Conservation (phyloP, 2,888 invertebrate species). For the Tipula helvola region DNA sequence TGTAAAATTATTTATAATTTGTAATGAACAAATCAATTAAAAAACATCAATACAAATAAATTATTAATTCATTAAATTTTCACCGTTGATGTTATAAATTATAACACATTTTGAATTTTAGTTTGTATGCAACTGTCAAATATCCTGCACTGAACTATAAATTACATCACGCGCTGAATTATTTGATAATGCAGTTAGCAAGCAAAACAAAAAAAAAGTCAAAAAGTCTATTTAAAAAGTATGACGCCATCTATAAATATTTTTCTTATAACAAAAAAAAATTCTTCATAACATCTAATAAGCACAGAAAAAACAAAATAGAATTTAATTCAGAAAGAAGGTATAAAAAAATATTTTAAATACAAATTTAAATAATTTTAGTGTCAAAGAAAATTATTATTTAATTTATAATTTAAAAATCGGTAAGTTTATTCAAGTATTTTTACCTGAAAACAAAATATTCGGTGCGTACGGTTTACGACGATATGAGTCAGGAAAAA, state of each 20-base stretch:
- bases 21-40: too few relatives aligned
- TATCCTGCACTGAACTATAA: not conserved
- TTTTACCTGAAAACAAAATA: not conserved
- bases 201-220: not conserved
- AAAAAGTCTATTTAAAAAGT: conserved; percentile 4
- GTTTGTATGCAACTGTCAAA: not conserved
- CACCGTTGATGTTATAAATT: too few relatives aligned
- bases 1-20: too few relatives aligned
- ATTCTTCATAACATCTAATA: not conserved
- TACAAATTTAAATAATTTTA: not conserved
- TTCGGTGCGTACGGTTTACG: not conserved
- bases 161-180: not conserved
- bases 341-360: not conserved
- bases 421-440: not conserved
- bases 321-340: not conserved
- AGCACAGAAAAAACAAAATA: not conserved
- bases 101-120: not conserved
- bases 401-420: not conserved
- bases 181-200: not conserved
- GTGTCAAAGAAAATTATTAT: not conserved
- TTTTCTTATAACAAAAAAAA: not conserved
- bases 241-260: conserved; percentile 7
- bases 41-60: too few relatives aligned
- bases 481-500: not conserved
- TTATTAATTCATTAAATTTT: too few relatives aligned